These are phyloP conservation scores for Petrolisthes cinctipes DNA, from an alignment of 2,888 invertebrate species.

Conservation along the genomic window DNA sequence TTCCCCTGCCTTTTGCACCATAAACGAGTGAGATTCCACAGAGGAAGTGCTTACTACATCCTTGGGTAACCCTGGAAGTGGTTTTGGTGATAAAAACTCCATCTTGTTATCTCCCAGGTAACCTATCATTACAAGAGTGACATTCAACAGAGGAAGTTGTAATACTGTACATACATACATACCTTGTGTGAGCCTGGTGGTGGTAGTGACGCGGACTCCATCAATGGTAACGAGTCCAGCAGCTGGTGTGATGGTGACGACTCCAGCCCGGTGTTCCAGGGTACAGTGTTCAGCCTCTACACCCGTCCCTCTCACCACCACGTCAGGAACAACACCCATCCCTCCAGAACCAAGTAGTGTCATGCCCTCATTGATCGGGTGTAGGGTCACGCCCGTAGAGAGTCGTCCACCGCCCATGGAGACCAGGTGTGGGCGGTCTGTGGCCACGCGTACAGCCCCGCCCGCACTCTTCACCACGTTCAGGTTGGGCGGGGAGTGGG, in stretches of 20 bases:
- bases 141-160: no score
- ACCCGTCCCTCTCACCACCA: slow-evolving; percentile 86
- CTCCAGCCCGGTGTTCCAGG: slow-evolving; percentile 84
- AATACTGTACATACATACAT: slow-evolving; percentile 54
- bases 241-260: slow-evolving; percentile 86
- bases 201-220: slow-evolving; percentile 79
- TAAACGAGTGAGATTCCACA: no score
- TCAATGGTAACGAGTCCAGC: slow-evolving; percentile 80
- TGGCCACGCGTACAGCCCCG: slow-evolving; percentile 76
- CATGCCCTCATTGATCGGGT: slow-evolving; percentile 89
- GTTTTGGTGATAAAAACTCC: no score
- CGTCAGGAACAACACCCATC: slow-evolving; percentile 79
- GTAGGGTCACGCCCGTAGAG: slow-evolving; percentile 91
- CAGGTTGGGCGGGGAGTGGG: slow-evolving; percentile 27
- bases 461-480: slow-evolving; percentile 71
- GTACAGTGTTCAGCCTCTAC: slow-evolving; percentile 88
- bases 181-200: slow-evolving; percentile 87
- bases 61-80: no score
- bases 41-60: no score
- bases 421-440: slow-evolving; percentile 90
- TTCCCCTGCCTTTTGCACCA: no score
- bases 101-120: no score
- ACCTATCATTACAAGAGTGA: no score
- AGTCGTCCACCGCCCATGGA: slow-evolving; percentile 90
- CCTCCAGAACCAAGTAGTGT: slow-evolving; percentile 82